Base-by-base conservation (phyloP, 2,113 vertebrate species). In the Oryzias woworae region DNA sequence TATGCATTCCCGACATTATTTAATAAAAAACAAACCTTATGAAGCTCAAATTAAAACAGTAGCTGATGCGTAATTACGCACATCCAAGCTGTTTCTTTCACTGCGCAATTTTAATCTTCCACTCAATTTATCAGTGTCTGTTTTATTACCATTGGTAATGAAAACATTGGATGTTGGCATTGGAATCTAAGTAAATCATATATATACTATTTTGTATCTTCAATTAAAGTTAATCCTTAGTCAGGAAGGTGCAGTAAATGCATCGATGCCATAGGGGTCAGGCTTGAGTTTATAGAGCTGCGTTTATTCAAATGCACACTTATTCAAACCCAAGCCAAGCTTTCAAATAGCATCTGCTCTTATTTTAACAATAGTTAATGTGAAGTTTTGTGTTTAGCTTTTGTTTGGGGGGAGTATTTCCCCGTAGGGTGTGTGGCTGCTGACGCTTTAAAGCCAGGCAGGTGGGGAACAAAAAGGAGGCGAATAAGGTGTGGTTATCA, bases 241-340 rank as follows among this genome's bases (percentile, higher is more conserved):
- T 47, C 36, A 56, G 41, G 17, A 45, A 2, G 31, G 44, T 73
- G 82, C 42, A 87, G 28, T 80, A 82, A 76, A 57, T 24, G 43
- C 14, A 53, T 58, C 24, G 15, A n/a, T 76, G 63, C 28, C 50
- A 60, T 62, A 76, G 75, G 73, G 73, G 78, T 70, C 78, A 81
- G 64, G 53, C 64, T 75, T 85, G 75, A n/a, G 62, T 76, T 59
- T 36, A 22, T 31, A 44, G 1, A 64, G 59, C 66, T 65, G 58
- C 69, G 4, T 72, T 58, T 62, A 58, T 58, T 48, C 46, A 55
- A 57, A 69, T 31, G 44, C 51, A 70, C 71, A 70, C 60, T 14
- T 80, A 65, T 49, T 63, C 69, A 84, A 71, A 91, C 88, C 90
- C 92, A 93, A 92, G 91, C 92, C 87, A 93, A 86, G 92, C 92